Evolutionary conservation across 1,140 invertebrate species (phyloP), one percentile per base, ranked within the genome.

Genomic region (Dendrolimus kikuchii): DNA sequence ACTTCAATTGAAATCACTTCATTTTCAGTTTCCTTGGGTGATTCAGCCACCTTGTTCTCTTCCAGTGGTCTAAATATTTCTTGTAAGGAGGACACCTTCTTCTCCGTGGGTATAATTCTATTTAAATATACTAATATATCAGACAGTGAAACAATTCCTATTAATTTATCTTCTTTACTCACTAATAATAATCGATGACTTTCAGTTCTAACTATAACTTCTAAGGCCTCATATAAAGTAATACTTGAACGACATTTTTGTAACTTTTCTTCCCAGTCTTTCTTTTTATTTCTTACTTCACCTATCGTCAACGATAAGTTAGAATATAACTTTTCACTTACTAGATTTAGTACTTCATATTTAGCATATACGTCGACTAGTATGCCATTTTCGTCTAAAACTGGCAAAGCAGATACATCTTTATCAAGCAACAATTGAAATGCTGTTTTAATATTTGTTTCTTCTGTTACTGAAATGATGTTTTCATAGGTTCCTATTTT

Each of bases 141-240:
- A 52, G 83, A 86, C 10, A 86, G 56, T 47, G 83, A 86, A 70
- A 86, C 81, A 59, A 86, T 81, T 46, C 81, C 83, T 54, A 79
- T 66, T 52, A 86, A 71, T 64, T 78, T 84, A 70, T 81, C 66
- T 60, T 86, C 81, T 70, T 74, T 84, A 83, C 81, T 81, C 38
- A 84, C 78, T 81, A 86, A 73, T 59, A 86, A 74, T 72, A 86
- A 71, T 83, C 83, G 81, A 86, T 86, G 83, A 81, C 83, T 86
- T 70, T 84, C 83, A 70, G 83, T 86, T 83, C 83, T 86, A 68
- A 86, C 83, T 68, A 86, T 86, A 71, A 86, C 76, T 86, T 86
- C 83, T 82, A 86, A 86, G 81, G 83, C 83, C 83, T 86, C 83
- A 50, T 86, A 86, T 72, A 86, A 81, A 62, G 81, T 83, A 77